A percentile compares a stretch with the other conserved stretches of the same genome.
Conservation (phyloP, 2,113 vertebrate species). For the Catharus bicknelli region DNA sequence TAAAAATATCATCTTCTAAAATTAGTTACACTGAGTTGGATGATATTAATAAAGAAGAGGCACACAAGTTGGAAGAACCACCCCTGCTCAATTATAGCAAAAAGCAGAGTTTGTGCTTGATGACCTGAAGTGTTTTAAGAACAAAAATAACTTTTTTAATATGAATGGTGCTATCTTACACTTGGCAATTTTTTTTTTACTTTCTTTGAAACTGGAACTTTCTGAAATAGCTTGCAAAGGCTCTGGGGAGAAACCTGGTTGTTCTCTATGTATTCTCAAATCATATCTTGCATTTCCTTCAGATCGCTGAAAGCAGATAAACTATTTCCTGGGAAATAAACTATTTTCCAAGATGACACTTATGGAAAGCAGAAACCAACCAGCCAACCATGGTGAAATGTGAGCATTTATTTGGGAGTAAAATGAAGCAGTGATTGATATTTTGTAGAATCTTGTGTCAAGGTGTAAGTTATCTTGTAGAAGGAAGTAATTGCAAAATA, state of each 20-base stretch:
- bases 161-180: background rate
- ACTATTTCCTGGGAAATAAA: background rate
- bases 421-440: background rate
- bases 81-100: background rate
- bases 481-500: slow-evolving; percentile 11
- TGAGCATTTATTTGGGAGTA: background rate
- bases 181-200: background rate
- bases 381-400: background rate
- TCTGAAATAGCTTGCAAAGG: background rate
- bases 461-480: background rate
- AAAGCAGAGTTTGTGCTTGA: background rate
- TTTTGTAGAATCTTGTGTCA: background rate
- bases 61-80: background rate
- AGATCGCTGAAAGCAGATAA: background rate
- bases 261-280: background rate
- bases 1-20: background rate
- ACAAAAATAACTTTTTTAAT: background rate
- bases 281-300: background rate
- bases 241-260: background rate
- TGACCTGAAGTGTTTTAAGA: background rate
- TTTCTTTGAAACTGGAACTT: background rate
- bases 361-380: background rate
- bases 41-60: background rate
- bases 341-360: background rate
- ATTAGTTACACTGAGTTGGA: background rate